Evolutionary conservation across 1,140 invertebrate genomes (phyloP).

Genomic region (Zaprionus taronus): DNA sequence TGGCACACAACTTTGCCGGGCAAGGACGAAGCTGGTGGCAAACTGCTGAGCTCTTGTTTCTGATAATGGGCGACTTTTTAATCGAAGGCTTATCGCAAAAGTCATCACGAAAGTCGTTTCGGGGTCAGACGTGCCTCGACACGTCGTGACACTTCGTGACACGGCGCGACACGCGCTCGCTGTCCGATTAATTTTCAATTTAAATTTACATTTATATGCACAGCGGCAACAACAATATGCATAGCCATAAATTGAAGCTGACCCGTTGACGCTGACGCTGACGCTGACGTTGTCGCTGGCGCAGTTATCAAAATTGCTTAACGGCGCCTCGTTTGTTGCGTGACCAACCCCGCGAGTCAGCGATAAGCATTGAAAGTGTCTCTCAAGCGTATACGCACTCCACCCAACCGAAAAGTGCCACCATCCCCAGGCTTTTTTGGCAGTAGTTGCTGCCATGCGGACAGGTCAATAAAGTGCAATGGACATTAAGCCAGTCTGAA

Average conservation of each 20-base stretch:
- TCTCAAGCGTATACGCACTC: neutral
- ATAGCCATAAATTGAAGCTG: constrained; percentile 61
- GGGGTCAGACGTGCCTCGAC: constrained; percentile 27
- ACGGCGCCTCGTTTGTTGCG: constrained; percentile 36
- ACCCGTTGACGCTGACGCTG: constrained; percentile 49
- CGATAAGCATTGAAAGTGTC: constrained; percentile 65
- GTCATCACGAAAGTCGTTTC: constrained; percentile 35
- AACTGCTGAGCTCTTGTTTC: constrained; percentile 40
- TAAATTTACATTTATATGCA: constrained; percentile 76
- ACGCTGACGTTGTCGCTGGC: constrained; percentile 22
- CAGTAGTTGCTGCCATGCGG: neutral
- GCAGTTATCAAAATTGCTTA: constrained; percentile 71
- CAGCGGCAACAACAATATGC: constrained; percentile 20
- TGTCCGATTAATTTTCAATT: constrained; percentile 71
- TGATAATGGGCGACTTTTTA: constrained; percentile 52
- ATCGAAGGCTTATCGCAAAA: constrained; percentile 65
- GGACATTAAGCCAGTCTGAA: constrained; percentile 21
- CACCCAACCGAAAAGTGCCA: too few species aligned
- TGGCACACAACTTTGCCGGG: constrained; percentile 9
- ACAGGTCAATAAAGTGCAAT: constrained; percentile 49
- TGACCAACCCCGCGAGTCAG: neutral
- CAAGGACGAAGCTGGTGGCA: constrained; percentile 19
- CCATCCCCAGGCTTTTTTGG: neutral
- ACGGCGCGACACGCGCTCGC: constrained; percentile 38
- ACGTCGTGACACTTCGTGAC: constrained; percentile 20